phyloP scores from a whole-genome alignment of 2,797 vertebrate species.

The Phrynocephalus guinanensis region DNA sequence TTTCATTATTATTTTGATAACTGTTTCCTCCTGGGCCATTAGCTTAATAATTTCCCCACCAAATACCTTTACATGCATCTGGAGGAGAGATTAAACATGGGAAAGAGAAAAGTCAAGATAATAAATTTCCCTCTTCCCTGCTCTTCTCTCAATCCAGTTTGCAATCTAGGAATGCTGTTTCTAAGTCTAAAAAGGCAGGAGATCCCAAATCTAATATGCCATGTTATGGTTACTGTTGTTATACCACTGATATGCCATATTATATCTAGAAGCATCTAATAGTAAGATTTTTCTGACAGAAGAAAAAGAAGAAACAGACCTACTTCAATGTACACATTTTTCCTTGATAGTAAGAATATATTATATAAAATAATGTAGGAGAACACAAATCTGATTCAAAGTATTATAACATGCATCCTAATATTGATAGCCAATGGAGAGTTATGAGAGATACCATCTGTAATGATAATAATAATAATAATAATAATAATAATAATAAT shows the following conservation, averaged over 20 bases:
- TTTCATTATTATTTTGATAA: neutral
- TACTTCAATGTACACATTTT: neutral
- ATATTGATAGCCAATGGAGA: too few species aligned
- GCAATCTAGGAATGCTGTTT: neutral
- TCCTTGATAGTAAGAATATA: too few species aligned
- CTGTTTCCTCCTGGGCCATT: neutral
- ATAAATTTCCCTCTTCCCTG: neutral
- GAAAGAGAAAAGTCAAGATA: neutral
- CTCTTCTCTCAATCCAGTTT: neutral
- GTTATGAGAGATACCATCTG: neutral
- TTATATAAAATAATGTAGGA: neutral
- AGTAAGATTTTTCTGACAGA: neutral
- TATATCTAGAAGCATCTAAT: neutral
- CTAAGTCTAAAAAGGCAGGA: neutral
- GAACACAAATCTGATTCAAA: neutral
- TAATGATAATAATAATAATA: neutral
- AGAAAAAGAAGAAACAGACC: neutral
- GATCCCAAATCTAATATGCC: neutral
- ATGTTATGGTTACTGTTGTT: too few species aligned
- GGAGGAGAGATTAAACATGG: neutral
- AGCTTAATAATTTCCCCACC: neutral
- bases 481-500: too few species aligned
- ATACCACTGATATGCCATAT: too few species aligned
- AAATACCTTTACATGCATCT: neutral
- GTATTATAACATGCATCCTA: neutral